Conservation (phyloP, 2,113 vertebrate species). For the Casuarius casuarius region DNA sequence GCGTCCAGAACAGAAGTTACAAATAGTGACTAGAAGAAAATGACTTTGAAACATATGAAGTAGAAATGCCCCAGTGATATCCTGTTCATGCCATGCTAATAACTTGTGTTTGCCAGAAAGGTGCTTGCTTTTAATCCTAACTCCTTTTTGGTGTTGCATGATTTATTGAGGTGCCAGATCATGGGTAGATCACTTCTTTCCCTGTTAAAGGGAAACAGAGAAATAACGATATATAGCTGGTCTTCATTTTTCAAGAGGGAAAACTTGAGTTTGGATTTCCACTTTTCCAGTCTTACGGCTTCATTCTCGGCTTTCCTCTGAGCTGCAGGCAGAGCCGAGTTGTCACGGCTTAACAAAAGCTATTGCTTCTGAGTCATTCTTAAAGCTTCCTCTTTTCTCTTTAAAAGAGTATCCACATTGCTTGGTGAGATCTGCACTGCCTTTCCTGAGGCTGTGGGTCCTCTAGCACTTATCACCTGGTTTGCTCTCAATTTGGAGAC, state of each 20-base stretch:
- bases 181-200: neutral
- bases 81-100: neutral
- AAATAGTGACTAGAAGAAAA: neutral
- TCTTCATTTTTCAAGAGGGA: neutral
- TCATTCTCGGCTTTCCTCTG: neutral
- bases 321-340: neutral
- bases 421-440: neutral
- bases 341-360: neutral
- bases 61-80: neutral
- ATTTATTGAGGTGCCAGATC: neutral
- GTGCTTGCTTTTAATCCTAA: neutral
- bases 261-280: neutral
- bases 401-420: neutral
- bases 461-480: no score
- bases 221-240: neutral
- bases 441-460: neutral
- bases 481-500: neutral
- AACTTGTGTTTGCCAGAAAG: slow-evolving; percentile 2
- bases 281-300: neutral
- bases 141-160: neutral
- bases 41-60: neutral
- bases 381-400: neutral
- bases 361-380: neutral
- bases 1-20: neutral
- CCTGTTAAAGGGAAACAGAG: neutral